Conservation (phyloP, 2,113 vertebrate genomes). For the Neotoma lepida region DNA sequence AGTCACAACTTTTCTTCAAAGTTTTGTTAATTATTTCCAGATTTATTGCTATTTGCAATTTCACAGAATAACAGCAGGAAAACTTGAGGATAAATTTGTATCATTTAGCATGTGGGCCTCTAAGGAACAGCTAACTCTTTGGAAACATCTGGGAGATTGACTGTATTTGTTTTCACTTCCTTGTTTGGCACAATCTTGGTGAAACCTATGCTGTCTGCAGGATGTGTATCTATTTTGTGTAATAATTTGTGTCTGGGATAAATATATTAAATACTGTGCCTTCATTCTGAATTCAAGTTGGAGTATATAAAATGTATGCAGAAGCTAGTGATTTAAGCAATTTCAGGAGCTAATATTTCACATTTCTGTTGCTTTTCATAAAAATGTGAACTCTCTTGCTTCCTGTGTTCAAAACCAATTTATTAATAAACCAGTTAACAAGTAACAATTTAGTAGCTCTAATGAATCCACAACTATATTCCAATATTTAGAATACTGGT, state of each 20-base stretch:
- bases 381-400: conserved; percentile 18
- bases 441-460: neutral
- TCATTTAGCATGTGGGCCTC: neutral
- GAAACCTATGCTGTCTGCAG: neutral
- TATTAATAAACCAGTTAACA: neutral
- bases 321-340: neutral
- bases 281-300: neutral
- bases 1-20: neutral
- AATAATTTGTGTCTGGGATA: neutral
- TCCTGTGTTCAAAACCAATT: neutral
- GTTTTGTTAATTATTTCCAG: neutral
- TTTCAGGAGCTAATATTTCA: neutral
- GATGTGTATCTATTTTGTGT: neutral
- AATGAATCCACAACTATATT: neutral
- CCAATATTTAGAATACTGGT: neutral
- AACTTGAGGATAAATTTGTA: neutral
- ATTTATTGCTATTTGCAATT: neutral
- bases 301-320: neutral
- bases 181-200: neutral
- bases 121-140: neutral
- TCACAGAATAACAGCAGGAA: neutral
- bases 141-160: neutral
- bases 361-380: neutral
- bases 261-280: neutral
- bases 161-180: neutral